Percentiles rank a stretch among this genome's conserved stretches.
These are phyloP conservation scores for Telenomus remus DNA, from an alignment of 1,140 invertebrate genomes.

Conservation along the genomic window DNA sequence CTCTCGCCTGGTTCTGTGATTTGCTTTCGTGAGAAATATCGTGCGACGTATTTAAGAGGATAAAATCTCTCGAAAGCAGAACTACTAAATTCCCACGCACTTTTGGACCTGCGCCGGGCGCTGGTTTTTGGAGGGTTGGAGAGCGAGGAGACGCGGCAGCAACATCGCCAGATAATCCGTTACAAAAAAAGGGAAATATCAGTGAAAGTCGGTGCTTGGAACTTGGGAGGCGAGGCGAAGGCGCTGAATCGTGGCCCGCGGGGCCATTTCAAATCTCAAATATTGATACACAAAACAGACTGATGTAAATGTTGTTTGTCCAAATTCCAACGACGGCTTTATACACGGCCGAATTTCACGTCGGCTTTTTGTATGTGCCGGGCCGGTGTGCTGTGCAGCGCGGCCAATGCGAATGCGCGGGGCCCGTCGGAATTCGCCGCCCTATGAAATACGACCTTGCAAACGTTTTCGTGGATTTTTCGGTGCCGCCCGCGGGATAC, in stretches of 20 bases:
- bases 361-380: too few species aligned
- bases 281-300: not conserved
- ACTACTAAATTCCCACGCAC: constrained; percentile 65
- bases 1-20: constrained; percentile 14
- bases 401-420: too few species aligned
- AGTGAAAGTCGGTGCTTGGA: constrained; percentile 20
- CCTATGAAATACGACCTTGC: constrained; percentile 63
- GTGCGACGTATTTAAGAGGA: constrained; percentile 49
- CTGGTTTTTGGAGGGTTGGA: constrained; percentile 36
- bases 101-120: constrained; percentile 8
- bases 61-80: constrained; percentile 54
- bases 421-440: constrained; percentile 24
- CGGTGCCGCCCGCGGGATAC: constrained; percentile 27
- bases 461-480: constrained; percentile 59
- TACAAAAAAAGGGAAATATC: constrained; percentile 28
- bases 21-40: constrained; percentile 54
- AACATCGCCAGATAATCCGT: constrained; percentile 64
- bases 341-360: too few species aligned
- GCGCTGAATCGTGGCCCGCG: constrained; percentile 4
- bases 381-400: too few species aligned
- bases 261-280: not conserved
- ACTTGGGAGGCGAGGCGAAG: constrained; percentile 13
- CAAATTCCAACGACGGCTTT: too few species aligned
- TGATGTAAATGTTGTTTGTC: constrained; percentile 1
- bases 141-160: too few species aligned